phyloP scores from a whole-genome alignment of 2,888 invertebrate species.

The Eurytoma californica region DNA sequence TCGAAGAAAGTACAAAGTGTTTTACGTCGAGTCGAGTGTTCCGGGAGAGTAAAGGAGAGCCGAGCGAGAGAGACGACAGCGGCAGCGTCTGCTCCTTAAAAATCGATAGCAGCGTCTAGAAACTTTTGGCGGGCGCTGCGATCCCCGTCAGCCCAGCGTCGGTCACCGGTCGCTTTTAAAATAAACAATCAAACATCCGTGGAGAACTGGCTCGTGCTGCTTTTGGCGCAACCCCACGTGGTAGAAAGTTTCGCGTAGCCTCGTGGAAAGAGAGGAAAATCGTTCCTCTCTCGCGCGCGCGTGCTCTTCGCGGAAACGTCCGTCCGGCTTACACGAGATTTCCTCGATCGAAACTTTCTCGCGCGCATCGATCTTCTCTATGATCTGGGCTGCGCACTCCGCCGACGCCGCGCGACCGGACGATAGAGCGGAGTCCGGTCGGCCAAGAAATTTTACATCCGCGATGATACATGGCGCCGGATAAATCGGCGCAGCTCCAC shows the following conservation, averaged over 20 bases:
- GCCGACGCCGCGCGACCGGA: no score
- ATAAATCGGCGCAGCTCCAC: neutral
- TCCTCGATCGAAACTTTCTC: conserved; percentile 9
- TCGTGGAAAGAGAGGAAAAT: no score
- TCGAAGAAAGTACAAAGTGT: conserved; percentile 2
- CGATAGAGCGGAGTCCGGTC: no score
- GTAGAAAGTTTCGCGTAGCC: no score
- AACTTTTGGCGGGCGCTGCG: neutral
- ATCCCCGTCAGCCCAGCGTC: no score
- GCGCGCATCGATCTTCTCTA: neutral
- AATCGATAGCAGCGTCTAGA: conserved; percentile 18
- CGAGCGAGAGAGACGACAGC: neutral
- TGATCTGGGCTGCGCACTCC: no score
- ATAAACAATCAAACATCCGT: neutral
- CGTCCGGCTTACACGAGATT: neutral
- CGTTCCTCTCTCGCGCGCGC: neutral
- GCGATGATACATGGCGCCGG: neutral
- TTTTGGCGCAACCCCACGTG: neutral
- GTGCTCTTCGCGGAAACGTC: neutral
- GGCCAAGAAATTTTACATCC: neutral
- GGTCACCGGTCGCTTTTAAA: neutral
- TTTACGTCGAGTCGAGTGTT: neutral
- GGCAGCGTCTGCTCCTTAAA: neutral
- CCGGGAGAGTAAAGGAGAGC: neutral
- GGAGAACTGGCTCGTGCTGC: neutral